These are phyloP conservation scores for Cherax destructor DNA, from an alignment of 1,140 invertebrate genomes.

Conservation along the genomic window DNA sequence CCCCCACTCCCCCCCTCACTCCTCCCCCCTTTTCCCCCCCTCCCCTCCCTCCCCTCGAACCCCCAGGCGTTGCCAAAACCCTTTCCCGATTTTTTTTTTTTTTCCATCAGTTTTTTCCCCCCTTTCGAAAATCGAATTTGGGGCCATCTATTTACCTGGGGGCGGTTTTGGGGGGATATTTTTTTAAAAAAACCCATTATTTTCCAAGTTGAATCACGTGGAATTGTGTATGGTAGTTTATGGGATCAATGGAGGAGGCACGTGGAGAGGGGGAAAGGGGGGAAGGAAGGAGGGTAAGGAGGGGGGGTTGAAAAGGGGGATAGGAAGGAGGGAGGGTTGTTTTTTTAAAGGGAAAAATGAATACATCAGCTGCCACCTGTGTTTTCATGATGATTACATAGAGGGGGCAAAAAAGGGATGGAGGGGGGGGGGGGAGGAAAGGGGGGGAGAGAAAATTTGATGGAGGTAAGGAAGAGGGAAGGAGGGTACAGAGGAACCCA, in stretches of 20 bases:
- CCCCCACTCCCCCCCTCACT: neutral
- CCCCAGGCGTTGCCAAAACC: neutral
- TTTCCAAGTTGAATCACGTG: neutral
- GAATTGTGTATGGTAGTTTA: neutral
- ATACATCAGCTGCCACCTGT: too few species aligned
- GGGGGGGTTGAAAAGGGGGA: too few species aligned
- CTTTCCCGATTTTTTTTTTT: neutral
- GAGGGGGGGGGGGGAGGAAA: neutral
- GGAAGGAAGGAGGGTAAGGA: too few species aligned
- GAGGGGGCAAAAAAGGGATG: neutral
- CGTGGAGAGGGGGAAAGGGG: neutral
- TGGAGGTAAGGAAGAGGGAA: neutral
- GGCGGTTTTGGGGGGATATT: neutral
- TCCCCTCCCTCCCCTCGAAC: too few species aligned
- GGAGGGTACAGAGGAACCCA: neutral
- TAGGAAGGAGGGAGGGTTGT: too few species aligned
- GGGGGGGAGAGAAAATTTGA: neutral
- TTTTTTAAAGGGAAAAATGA: too few species aligned
- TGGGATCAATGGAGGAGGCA: neutral
- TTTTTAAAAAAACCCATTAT: neutral
- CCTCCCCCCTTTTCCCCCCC: neutral
- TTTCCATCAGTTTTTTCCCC: neutral
- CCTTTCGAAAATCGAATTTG: constrained; percentile 10
- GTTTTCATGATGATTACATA: too few species aligned
- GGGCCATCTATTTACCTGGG: neutral